phyloP scores from a whole-genome alignment of 2,888 invertebrate species.

The Trilocha varians region DNA sequence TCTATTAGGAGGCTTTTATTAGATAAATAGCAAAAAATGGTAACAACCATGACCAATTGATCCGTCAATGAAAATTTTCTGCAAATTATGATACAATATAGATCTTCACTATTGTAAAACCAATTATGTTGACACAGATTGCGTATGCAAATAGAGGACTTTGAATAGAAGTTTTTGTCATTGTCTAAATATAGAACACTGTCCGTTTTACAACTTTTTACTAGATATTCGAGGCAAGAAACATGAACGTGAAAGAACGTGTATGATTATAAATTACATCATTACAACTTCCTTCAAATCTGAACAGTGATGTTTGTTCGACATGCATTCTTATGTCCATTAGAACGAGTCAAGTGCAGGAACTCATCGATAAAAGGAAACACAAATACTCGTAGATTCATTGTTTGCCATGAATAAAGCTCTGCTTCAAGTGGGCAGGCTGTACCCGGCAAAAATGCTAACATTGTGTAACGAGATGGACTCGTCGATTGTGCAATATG shows the following conservation, averaged over 20 bases:
- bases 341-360: constrained; percentile 24
- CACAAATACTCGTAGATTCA: constrained; percentile 44
- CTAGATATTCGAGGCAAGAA: not conserved
- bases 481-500: constrained; percentile 11
- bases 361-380: constrained; percentile 42
- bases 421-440: constrained; percentile 15
- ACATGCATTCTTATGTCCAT: constrained; percentile 4
- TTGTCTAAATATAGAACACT: not conserved
- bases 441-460: constrained; percentile 47
- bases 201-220: too few relatives aligned
- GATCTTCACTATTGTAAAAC: not conserved
- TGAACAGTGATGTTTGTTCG: not conserved
- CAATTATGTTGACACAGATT: not conserved
- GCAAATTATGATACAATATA: not conserved
- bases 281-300: not conserved
- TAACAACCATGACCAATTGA: too few relatives aligned
- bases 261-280: not conserved
- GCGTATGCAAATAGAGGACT: not conserved
- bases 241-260: not conserved
- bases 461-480: constrained; percentile 42
- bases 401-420: constrained; percentile 35
- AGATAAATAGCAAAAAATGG: not conserved
- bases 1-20: too few relatives aligned
- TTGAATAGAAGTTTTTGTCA: not conserved
- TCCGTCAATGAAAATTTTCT: not conserved